Conservation (phyloP, 2,113 vertebrate genomes). For the Microcebus ravelobensis region DNA sequence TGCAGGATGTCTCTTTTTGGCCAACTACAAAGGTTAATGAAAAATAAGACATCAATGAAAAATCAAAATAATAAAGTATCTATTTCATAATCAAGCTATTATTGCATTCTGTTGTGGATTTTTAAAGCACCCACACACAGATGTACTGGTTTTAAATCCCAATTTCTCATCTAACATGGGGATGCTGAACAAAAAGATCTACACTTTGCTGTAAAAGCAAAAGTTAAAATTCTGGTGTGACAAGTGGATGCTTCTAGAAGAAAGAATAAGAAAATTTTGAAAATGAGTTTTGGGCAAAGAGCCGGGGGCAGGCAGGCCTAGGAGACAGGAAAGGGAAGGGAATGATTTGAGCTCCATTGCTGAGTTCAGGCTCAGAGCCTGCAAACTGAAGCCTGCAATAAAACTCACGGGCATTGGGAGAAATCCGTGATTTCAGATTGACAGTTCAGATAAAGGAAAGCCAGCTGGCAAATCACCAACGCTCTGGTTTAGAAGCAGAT, state of each 20-base stretch:
- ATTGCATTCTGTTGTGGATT: background rate
- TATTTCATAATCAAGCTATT: slow-evolving; percentile 1
- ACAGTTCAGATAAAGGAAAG: background rate
- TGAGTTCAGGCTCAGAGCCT: background rate
- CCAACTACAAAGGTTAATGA: background rate
- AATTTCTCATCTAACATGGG: background rate
- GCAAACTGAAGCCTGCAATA: background rate
- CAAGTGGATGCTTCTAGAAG: background rate
- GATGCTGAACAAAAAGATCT: background rate
- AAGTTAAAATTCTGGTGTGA: slow-evolving; percentile 23
- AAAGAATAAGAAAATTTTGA: background rate
- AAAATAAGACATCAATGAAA: background rate
- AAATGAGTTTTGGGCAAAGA: background rate
- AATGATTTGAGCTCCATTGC: background rate
- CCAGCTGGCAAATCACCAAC: too few species aligned
- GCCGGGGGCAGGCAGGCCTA: background rate
- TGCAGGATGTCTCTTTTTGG: background rate
- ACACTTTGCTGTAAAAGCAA: slow-evolving; percentile 18
- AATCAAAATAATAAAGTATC: background rate
- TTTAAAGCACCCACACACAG: background rate
- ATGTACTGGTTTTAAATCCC: slow-evolving; percentile 35
- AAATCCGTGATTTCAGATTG: background rate
- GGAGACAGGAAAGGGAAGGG: background rate
- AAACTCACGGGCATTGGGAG: background rate
- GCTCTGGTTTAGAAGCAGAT: background rate